Percentiles rank a stretch among this genome's conserved stretches.
These are phyloP conservation scores for Malacoctenus gilli DNA, from an alignment of 2,797 vertebrate species.

Conservation along the genomic window DNA sequence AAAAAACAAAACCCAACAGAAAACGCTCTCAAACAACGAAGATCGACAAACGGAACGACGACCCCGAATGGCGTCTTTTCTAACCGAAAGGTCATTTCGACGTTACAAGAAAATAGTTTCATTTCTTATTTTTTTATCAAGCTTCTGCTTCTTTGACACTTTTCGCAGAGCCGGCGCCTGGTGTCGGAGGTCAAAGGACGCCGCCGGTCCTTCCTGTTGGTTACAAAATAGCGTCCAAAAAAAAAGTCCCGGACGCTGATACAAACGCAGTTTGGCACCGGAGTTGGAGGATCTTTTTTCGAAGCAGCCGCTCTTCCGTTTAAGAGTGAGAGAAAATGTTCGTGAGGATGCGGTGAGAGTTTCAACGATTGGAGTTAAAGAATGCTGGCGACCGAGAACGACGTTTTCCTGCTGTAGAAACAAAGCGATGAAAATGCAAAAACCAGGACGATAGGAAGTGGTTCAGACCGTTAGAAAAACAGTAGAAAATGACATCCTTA, in stretches of 20 bases:
- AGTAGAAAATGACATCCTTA: slow-evolving; percentile 85
- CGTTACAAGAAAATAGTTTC: slow-evolving; percentile 67
- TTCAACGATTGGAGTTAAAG: slow-evolving; percentile 61
- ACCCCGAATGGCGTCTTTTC: too few relatives aligned
- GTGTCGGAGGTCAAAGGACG: slow-evolving; percentile 46
- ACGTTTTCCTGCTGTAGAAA: slow-evolving; percentile 70
- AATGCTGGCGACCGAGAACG: slow-evolving; percentile 61
- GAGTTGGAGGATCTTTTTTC: slow-evolving; percentile 56
- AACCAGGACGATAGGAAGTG: slow-evolving; percentile 76
- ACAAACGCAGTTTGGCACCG: slow-evolving; percentile 81
- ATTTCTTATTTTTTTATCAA: too few relatives aligned
- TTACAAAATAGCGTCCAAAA: slow-evolving; percentile 75
- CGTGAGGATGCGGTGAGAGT: slow-evolving; percentile 66
- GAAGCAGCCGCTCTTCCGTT: slow-evolving; percentile 69
- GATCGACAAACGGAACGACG: slow-evolving; percentile 61
- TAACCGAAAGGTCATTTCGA: too few relatives aligned
- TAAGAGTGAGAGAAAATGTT: slow-evolving; percentile 58
- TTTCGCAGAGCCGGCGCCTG: slow-evolving; percentile 58
- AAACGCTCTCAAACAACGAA: slow-evolving; percentile 56
- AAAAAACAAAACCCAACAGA: slow-evolving; percentile 24
- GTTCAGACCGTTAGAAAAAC: slow-evolving; percentile 79
- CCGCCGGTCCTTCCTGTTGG: slow-evolving; percentile 42
- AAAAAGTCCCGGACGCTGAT: slow-evolving; percentile 63
- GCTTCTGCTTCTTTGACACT: slow-evolving; percentile 48
- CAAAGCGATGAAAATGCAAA: slow-evolving; percentile 72